Conservation (phyloP, 1,140 invertebrate genomes). For the Atta texana region DNA sequence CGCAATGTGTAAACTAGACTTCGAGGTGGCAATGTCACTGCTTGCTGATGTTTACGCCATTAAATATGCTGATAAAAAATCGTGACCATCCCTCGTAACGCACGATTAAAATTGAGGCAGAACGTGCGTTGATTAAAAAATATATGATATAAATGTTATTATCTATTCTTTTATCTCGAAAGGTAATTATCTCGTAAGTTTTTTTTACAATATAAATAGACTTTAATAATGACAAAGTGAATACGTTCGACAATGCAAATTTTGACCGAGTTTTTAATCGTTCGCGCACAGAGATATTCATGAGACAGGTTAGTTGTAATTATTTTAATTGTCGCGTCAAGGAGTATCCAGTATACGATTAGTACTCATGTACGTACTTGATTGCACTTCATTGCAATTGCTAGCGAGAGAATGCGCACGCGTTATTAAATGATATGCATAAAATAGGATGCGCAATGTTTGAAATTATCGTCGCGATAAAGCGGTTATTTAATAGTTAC, state of each 20-base stretch:
- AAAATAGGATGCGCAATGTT: background rate
- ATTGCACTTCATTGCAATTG: background rate
- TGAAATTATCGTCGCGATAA: slow-evolving; percentile 16
- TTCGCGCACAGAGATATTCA: background rate
- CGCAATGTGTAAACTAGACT: slow-evolving; percentile 42
- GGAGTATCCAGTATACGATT: background rate
- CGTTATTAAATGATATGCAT: background rate
- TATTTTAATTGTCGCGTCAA: background rate
- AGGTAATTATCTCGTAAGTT: background rate
- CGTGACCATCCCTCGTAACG: background rate
- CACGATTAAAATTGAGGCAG: background rate
- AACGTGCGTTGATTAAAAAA: slow-evolving; percentile 1
- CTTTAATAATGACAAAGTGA: background rate
- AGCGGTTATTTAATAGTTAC: slow-evolving; percentile 20
- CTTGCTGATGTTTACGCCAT: background rate
- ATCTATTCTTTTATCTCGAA: background rate
- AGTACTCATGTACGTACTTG: background rate
- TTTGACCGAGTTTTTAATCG: background rate
- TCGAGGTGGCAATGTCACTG: slow-evolving; percentile 27
- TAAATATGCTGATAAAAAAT: slow-evolving; percentile 30
- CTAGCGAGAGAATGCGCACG: background rate
- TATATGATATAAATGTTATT: background rate
- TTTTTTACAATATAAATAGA: slow-evolving; percentile 22
- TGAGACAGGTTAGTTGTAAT: background rate
- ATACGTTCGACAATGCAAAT: background rate